Base-by-base conservation (phyloP, 2,797 vertebrate genomes). In the Neostethus bicornis region DNA sequence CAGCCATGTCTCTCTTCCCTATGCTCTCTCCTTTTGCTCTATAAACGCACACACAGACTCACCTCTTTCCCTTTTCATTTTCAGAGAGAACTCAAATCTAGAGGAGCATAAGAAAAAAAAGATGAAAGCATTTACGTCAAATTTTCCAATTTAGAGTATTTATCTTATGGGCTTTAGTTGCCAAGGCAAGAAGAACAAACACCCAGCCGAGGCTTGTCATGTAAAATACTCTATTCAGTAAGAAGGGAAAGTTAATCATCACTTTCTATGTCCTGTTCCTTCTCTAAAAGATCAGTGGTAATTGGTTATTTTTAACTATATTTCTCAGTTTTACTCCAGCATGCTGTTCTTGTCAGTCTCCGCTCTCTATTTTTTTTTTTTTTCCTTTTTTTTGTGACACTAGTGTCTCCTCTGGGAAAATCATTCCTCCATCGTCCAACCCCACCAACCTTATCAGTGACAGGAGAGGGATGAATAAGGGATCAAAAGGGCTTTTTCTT, bases 401-500 rank as follows among this genome's bases (percentile, higher is more conserved):
- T 38, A 43, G 61, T 17, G 39, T 52, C 63, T 85, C 81, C 79
- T 72, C 31, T 2, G 73, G 77, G 77, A 81, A 84, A 84, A 85
- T 82, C 81, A 70, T 79, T 74, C 65, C 41, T 74, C 63, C 76
- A 61, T 85, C 63, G 51, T 69, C 66, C 66, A 61, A 70, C 73
- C 70, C 61, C 43, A 2, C 26, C 63, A 79, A 63, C 65, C 81
- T 80, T 84, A 86, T 86, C 84, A 76, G 75, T 89, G 85, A 86
- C 86, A 85, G 79, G 60, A 64, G 69, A 77, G 65, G 80, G 83
- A 89, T 87, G 85, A 90, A 87, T 83, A 82, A 66, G 81, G 83
- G 84, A 87, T 89, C 85, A 89, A 89, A 87, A 84, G 78, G 81
- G 68, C 50, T 78, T 80, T 85, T 84, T 83, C 68, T 70, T 71